Conservation (phyloP, 64 coral and sea anemone genomes). For the Catalaphyllia jardinei region DNA sequence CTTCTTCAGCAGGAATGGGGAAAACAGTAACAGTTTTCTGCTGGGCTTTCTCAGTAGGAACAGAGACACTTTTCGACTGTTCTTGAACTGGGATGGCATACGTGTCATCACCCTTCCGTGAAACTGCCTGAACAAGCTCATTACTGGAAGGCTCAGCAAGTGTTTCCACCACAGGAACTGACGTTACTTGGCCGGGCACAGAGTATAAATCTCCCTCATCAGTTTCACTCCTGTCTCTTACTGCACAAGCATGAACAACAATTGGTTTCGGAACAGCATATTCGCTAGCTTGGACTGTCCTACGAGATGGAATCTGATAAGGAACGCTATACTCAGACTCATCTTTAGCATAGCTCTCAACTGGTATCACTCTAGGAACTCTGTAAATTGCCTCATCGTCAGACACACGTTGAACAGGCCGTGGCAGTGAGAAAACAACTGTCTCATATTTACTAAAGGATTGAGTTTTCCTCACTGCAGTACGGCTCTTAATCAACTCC, state of each 20-base stretch:
- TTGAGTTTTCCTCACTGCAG: neutral
- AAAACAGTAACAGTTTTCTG: neutral
- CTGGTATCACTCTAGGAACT: conserved; percentile 11
- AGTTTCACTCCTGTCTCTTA: neutral
- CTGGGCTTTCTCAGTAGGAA: neutral
- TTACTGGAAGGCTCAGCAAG: neutral
- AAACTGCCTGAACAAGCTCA: neutral
- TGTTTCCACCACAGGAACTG: conserved; percentile 9
- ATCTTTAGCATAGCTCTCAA: neutral
- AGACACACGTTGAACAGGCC: conserved; percentile 24
- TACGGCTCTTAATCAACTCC: neutral
- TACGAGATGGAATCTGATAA: neutral
- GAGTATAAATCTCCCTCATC: conserved; percentile 40
- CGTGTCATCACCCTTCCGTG: neutral
- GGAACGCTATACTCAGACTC: conserved; percentile 54
- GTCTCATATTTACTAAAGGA: conserved; percentile 21
- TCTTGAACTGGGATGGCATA: conserved; percentile 8
- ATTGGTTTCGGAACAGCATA: conserved; percentile 41
- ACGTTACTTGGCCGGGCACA: neutral
- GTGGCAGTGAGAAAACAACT: neutral
- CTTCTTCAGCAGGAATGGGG: neutral
- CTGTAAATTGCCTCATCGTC: conserved; percentile 38
- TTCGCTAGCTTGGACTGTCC: neutral
- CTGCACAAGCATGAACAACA: neutral
- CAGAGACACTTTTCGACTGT: neutral